phyloP scores from a whole-genome alignment of 2,797 vertebrate genomes.

The Tangara arthus region DNA sequence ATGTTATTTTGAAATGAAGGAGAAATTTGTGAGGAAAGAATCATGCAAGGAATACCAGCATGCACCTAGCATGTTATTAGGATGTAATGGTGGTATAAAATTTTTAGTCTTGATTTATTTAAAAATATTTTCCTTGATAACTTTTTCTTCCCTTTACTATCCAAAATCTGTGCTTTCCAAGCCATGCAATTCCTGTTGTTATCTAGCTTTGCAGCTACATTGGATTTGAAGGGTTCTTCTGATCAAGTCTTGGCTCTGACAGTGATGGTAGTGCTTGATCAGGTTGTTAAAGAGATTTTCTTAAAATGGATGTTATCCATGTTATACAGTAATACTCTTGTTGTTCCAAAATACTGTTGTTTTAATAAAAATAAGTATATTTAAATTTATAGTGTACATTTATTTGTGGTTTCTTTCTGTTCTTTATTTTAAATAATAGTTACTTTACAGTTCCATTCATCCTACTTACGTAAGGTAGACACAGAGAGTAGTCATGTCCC shows the following conservation, averaged over 20 bases:
- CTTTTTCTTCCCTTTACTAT: not conserved
- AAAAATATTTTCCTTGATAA: not conserved
- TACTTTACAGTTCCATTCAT: not conserved
- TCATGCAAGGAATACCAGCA: not conserved
- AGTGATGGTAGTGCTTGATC: not conserved
- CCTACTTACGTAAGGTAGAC: rapidly evolving
- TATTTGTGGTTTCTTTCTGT: not conserved
- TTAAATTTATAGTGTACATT: not conserved
- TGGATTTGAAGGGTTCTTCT: not conserved
- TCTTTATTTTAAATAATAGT: not conserved
- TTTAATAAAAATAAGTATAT: not conserved
- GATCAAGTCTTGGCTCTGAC: not conserved
- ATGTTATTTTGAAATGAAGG: not conserved
- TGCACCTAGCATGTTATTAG: not conserved
- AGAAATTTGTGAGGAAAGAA: not conserved
- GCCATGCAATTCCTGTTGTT: not conserved
- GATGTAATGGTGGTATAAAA: not conserved
- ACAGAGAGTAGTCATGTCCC: not conserved
- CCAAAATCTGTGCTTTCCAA: not conserved
- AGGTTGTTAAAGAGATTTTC: not conserved
- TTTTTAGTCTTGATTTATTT: not conserved
- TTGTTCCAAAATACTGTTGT: not conserved
- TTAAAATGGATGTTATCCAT: not conserved
- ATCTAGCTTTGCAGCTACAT: not conserved
- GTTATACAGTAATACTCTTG: not conserved